phyloP scores from a whole-genome alignment of 2,797 vertebrate genomes.

The Linurgus olivaceus region DNA sequence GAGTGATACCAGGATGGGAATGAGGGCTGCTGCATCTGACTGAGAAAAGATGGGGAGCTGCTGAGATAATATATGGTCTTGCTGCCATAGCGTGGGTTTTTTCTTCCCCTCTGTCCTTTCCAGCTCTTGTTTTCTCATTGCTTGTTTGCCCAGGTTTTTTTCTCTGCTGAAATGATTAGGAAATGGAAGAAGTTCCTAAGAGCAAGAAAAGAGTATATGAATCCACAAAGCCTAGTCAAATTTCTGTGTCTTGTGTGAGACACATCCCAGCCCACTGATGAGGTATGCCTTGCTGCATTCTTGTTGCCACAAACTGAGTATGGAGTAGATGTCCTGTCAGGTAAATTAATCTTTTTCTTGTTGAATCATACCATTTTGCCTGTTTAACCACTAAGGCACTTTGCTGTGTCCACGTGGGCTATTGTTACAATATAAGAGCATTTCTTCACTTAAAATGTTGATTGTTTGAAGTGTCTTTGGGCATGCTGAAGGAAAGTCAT shows the following conservation, averaged over 20 bases:
- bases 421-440: not conserved
- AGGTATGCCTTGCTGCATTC: not conserved
- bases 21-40: not conserved
- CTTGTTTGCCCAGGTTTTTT: not conserved
- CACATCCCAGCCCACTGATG: rapidly evolving
- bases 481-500: not conserved
- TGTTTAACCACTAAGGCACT: not conserved
- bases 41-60: not conserved
- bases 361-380: not conserved
- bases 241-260: not conserved
- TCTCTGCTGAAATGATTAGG: not conserved
- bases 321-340: not conserved
- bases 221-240: not conserved
- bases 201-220: not conserved
- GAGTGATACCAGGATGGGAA: not conserved
- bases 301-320: not conserved
- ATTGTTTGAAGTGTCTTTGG: not conserved
- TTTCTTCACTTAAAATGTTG: not conserved
- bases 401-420: not conserved
- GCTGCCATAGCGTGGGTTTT: not conserved
- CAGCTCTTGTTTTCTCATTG: not conserved
- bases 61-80: not conserved
- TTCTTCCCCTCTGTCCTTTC: not conserved
- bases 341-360: not conserved
- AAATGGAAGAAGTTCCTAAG: not conserved